Evolutionary conservation across 2,113 vertebrate species (phyloP).

Genomic region (Leucopsar rothschildi): DNA sequence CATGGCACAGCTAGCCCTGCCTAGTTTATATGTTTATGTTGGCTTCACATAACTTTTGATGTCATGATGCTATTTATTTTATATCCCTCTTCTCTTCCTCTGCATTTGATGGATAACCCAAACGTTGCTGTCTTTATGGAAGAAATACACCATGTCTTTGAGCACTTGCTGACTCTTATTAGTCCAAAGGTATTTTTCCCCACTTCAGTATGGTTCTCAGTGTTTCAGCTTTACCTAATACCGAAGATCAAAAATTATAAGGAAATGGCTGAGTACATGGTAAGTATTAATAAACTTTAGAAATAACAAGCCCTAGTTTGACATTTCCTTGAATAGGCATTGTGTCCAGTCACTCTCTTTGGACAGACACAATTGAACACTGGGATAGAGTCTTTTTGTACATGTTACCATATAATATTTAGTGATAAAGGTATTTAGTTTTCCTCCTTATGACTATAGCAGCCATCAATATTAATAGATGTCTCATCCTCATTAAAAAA

Average conservation of each 20-base stretch:
- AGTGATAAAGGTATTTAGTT: background rate
- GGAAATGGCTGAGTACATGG: background rate
- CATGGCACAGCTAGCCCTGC: background rate
- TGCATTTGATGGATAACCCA: background rate
- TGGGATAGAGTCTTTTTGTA: background rate
- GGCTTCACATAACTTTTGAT: background rate
- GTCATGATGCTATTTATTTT: background rate
- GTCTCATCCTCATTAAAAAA: background rate
- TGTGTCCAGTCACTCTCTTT: background rate
- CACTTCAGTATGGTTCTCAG: background rate
- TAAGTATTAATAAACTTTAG: background rate
- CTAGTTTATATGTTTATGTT: background rate
- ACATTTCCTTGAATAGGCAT: background rate
- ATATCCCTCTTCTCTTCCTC: background rate
- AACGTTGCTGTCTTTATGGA: background rate
- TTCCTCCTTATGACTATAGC: background rate
- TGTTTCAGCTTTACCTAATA: background rate
- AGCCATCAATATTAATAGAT: background rate
- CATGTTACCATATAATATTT: background rate
- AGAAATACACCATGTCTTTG: background rate
- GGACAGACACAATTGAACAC: background rate
- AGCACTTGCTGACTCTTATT: background rate
- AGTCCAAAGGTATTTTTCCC: background rate
- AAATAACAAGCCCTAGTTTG: background rate
- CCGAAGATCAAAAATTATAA: background rate